Conservation (phyloP, 2,797 vertebrate species). For the Capromys pilorides region DNA sequence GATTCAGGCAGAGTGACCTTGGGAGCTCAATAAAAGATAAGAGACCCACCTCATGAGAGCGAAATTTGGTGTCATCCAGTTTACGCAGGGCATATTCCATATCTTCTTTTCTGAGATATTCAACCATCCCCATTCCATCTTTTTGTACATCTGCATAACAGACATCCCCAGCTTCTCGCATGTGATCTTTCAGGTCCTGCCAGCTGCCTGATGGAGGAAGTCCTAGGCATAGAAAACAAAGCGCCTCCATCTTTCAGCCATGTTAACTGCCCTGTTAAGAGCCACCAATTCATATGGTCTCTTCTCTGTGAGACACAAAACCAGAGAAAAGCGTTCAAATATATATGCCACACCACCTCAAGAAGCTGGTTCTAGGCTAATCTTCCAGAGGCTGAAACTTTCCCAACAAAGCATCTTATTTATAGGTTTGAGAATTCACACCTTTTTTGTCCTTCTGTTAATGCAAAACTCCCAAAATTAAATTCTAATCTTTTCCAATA, state of each 20-base stretch:
- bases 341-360: constrained; percentile 17
- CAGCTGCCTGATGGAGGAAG: constrained; percentile 92
- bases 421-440: constrained; percentile 50
- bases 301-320: constrained; percentile 21
- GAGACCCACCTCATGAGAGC: constrained; percentile 89
- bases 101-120: constrained; percentile 93
- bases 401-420: background rate
- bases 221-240: constrained; percentile 84
- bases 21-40: constrained; percentile 34
- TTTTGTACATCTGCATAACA: constrained; percentile 93
- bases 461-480: constrained; percentile 44
- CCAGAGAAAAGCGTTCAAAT: constrained; percentile 27
- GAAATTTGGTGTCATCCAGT: constrained; percentile 92
- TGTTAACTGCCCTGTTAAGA: constrained; percentile 45
- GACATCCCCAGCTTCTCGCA: constrained; percentile 92
- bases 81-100: constrained; percentile 92
- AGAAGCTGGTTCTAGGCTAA: constrained; percentile 31
- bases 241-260: constrained; percentile 64
- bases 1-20: background rate
- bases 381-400: constrained; percentile 59
- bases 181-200: constrained; percentile 95
- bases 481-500: constrained; percentile 30
- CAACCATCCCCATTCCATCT: constrained; percentile 91
- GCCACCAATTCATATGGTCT: constrained; percentile 54
- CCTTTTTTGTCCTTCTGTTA: constrained; percentile 41